A percentile compares a stretch with the other conserved stretches of the same genome.
phyloP scores from a whole-genome alignment of 2,888 invertebrate genomes.

The Amaurobius ferox region DNA sequence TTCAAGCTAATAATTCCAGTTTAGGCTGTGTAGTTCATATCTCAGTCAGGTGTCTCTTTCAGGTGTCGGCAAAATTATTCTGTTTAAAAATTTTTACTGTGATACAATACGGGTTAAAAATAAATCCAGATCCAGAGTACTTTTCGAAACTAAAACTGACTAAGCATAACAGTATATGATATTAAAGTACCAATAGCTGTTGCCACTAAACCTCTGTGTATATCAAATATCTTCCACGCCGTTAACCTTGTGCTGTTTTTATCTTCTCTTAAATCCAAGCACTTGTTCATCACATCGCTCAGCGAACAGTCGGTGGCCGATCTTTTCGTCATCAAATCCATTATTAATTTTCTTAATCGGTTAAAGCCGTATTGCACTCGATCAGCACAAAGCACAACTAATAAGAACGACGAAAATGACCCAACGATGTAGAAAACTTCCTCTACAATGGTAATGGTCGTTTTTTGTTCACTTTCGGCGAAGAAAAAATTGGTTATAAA shows the following conservation, averaged over 20 bases:
- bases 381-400: constrained; percentile 23
- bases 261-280: constrained; percentile 29
- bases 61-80: too few species aligned
- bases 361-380: not conserved
- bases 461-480: too few species aligned
- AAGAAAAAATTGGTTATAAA: too few species aligned
- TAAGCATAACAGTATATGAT: constrained; percentile 35
- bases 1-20: too few species aligned
- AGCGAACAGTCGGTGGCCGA: not conserved
- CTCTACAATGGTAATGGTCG: too few species aligned
- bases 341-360: constrained; percentile 18
- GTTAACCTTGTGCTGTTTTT: constrained; percentile 32
- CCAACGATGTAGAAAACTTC: too few species aligned
- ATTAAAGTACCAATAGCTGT: constrained; percentile 37
- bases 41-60: too few species aligned
- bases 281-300: not conserved
- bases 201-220: constrained; percentile 21
- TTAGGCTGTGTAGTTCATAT: too few species aligned
- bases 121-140: too few species aligned
- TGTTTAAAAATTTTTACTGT: too few species aligned
- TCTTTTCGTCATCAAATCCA: not conserved
- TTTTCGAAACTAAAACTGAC: constrained; percentile 6
- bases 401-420: not conserved
- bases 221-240: constrained; percentile 35
- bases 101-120: too few species aligned